phyloP scores from a whole-genome alignment of 2,113 vertebrate genomes.

The Monarcha castaneiventris region DNA sequence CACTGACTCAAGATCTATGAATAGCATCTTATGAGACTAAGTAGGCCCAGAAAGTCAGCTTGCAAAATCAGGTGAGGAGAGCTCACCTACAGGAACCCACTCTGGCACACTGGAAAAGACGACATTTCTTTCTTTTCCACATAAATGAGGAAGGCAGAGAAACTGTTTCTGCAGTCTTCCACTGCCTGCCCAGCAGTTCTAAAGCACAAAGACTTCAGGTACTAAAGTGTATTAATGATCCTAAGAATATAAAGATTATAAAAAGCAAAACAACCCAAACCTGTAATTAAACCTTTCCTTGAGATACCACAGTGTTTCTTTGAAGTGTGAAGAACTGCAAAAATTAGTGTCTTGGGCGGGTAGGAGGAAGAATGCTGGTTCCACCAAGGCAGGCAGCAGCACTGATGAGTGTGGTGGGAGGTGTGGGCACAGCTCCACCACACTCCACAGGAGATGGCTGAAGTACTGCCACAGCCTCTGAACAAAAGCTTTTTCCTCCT shows the following conservation, averaged over 20 bases:
- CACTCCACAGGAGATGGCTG: neutral
- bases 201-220: neutral
- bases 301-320: neutral
- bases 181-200: neutral
- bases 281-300: neutral
- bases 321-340: neutral
- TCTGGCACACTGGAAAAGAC: neutral
- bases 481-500: neutral
- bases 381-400: neutral
- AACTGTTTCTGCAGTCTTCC: neutral
- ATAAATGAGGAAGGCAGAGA: neutral
- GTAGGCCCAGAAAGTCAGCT: neutral
- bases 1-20: neutral
- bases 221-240: neutral
- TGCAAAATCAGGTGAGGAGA: neutral
- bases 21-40: neutral
- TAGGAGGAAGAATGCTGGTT: neutral
- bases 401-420: neutral
- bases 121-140: neutral
- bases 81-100: neutral
- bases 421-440: neutral
- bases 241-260: neutral
- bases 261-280: neutral
- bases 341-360: neutral
- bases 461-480: neutral